Evolutionary conservation across 2,888 invertebrate genomes (phyloP).

Genomic region (Drosophila borealis): DNA sequence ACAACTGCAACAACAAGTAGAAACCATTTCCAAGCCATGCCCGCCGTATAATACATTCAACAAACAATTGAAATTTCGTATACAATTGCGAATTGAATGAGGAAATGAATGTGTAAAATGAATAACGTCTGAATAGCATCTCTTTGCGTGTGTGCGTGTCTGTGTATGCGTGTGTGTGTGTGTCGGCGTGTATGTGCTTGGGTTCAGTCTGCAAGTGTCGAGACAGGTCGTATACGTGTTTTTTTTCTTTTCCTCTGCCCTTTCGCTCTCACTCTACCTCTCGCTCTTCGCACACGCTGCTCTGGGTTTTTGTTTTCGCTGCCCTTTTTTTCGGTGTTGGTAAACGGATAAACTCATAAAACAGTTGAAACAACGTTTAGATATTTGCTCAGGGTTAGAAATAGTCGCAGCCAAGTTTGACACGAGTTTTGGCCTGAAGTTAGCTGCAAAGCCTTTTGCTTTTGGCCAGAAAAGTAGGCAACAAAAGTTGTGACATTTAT

Average conservation of each 20-base stretch:
- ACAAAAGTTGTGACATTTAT: slow-evolving; percentile 33
- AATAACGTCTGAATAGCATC: slow-evolving; percentile 76
- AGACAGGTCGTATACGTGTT: slow-evolving; percentile 77
- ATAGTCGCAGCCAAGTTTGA: slow-evolving; percentile 3
- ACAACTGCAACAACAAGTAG: slow-evolving; percentile 16
- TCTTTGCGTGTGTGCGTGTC: slow-evolving; percentile 13
- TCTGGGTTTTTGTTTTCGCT: slow-evolving; percentile 18
- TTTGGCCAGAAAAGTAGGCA: slow-evolving; percentile 48
- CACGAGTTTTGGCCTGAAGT: slow-evolving; percentile 12
- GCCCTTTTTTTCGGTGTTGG: slow-evolving; percentile 50
- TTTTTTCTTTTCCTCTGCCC: slow-evolving; percentile 26
- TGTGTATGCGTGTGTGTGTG: slow-evolving; percentile 5
- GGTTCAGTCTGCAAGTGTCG: slow-evolving; percentile 51
- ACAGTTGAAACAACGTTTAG: slow-evolving; percentile 61
- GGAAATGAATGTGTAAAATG: slow-evolving; percentile 81
- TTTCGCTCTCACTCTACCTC: slow-evolving; percentile 6
- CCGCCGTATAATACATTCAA: slow-evolving; percentile 74
- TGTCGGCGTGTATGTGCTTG: slow-evolving; percentile 27
- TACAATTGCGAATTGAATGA: slow-evolving; percentile 81
- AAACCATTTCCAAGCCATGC: slow-evolving; percentile 24
- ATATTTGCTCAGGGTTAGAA: slow-evolving; percentile 42
- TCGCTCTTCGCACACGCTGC: background rate
- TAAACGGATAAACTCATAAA: slow-evolving; percentile 70
- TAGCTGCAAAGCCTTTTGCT: slow-evolving; percentile 12
- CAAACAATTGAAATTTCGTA: slow-evolving; percentile 80